Conservation (phyloP, 2,888 invertebrate species). For the Ditula angustiorana region DNA sequence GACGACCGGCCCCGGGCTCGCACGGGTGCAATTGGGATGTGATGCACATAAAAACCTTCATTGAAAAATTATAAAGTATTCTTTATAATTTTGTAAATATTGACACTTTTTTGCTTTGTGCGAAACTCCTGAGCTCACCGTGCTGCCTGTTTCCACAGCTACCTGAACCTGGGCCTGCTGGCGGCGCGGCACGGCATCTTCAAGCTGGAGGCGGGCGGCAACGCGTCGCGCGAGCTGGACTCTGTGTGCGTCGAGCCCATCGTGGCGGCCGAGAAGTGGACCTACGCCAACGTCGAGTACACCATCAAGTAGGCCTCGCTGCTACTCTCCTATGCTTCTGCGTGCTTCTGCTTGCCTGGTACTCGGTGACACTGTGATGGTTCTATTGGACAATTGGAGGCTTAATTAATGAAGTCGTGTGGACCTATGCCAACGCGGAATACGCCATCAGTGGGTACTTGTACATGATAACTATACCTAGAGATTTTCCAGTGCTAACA, state of each 20-base stretch:
- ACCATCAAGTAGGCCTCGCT: constrained; percentile 87
- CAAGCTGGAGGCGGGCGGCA: constrained; percentile 76
- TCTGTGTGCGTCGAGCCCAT: constrained; percentile 94
- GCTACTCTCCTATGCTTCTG: background rate
- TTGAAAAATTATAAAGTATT: too few relatives aligned
- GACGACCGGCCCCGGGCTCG: too few relatives aligned
- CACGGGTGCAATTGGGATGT: too few relatives aligned
- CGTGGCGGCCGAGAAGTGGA: constrained; percentile 88
- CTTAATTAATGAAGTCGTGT: too few relatives aligned
- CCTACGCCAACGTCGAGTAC: constrained; percentile 91
- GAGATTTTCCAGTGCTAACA: too few relatives aligned
- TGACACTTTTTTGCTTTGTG: too few relatives aligned
- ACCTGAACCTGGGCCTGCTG: constrained; percentile 95
- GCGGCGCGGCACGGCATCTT: constrained; percentile 94
- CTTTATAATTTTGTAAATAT: too few relatives aligned
- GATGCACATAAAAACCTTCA: too few relatives aligned
- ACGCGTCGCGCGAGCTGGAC: constrained; percentile 73
- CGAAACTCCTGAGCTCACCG: background rate
- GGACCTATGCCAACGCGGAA: too few relatives aligned
- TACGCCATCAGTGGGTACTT: too few relatives aligned
- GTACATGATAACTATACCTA: too few relatives aligned
- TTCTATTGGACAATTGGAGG: too few relatives aligned
- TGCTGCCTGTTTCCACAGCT: constrained; percentile 87
- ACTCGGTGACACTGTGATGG: background rate
- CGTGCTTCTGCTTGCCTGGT: background rate